Conservation (phyloP, 2,797 vertebrate genomes). For the Hippocampus kuda region DNA sequence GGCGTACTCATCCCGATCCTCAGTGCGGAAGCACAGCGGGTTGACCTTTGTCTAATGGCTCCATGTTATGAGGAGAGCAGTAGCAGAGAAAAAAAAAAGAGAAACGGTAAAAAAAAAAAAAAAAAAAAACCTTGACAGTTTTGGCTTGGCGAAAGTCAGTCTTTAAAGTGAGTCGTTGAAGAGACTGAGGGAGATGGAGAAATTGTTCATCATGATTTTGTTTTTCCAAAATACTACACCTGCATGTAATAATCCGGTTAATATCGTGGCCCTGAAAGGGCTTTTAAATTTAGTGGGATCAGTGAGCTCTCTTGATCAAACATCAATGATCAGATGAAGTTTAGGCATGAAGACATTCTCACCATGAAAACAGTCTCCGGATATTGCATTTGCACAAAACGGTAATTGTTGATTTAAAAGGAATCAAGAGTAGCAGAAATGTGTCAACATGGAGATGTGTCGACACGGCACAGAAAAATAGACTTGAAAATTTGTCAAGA, state of each 20-base stretch:
- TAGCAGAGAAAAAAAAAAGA: constrained; percentile 6
- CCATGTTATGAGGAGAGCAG: constrained; percentile 26
- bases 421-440: too few relatives aligned
- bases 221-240: not conserved
- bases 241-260: constrained; percentile 37
- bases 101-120: constrained; percentile 9
- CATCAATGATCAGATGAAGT: not conserved
- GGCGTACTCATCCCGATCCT: constrained; percentile 40
- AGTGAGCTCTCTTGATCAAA: too few relatives aligned
- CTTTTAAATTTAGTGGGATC: too few relatives aligned
- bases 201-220: not conserved
- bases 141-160: constrained; percentile 14
- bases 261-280: constrained; percentile 29
- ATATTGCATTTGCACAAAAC: too few relatives aligned
- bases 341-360: not conserved
- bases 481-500: too few relatives aligned
- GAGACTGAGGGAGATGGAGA: not conserved
- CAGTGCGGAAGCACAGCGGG: constrained; percentile 28
- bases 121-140: constrained; percentile 11
- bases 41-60: constrained; percentile 46
- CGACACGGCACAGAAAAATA: too few relatives aligned
- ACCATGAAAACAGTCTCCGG: not conserved
- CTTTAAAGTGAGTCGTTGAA: constrained; percentile 23
- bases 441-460: too few relatives aligned
- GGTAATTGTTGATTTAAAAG: too few relatives aligned